Evolutionary conservation across 1,140 invertebrate genomes (phyloP).

Genomic region (Formica exsecta): DNA sequence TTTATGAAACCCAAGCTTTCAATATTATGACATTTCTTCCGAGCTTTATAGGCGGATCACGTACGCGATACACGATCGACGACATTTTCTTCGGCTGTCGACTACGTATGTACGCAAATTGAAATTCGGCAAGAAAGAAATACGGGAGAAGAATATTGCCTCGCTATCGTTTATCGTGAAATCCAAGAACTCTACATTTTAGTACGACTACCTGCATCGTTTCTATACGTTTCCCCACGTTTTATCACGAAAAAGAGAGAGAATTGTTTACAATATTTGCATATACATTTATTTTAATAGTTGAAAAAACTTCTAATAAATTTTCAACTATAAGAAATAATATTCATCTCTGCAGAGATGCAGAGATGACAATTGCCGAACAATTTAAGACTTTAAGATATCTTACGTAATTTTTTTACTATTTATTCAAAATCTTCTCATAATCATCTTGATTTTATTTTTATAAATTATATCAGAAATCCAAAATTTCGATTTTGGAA

Average conservation of each 20-base stretch:
- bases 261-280: background rate
- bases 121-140: constrained; percentile 23
- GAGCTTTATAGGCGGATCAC: constrained; percentile 13
- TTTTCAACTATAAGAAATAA: background rate
- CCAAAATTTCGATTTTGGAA: background rate
- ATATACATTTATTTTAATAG: background rate
- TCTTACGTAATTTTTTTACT: background rate
- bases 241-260: background rate
- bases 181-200: constrained; percentile 13
- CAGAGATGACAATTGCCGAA: background rate
- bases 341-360: too few species aligned
- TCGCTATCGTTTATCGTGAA: background rate
- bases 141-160: constrained; percentile 15
- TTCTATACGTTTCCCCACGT: background rate
- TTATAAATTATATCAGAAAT: constrained; percentile 12
- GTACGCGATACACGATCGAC: constrained; percentile 20
- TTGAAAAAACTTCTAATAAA: background rate
- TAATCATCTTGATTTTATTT: constrained; percentile 1
- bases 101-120: constrained; percentile 25
- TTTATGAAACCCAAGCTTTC: background rate
- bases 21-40: background rate
- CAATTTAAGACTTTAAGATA: constrained; percentile 26
- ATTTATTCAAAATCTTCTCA: background rate
- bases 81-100: constrained; percentile 30
- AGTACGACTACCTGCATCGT: background rate